Evolutionary conservation across 2,797 vertebrate species (phyloP), one percentile per base, ranked within the genome.

Genomic region (Enteromius radiatus): DNA sequence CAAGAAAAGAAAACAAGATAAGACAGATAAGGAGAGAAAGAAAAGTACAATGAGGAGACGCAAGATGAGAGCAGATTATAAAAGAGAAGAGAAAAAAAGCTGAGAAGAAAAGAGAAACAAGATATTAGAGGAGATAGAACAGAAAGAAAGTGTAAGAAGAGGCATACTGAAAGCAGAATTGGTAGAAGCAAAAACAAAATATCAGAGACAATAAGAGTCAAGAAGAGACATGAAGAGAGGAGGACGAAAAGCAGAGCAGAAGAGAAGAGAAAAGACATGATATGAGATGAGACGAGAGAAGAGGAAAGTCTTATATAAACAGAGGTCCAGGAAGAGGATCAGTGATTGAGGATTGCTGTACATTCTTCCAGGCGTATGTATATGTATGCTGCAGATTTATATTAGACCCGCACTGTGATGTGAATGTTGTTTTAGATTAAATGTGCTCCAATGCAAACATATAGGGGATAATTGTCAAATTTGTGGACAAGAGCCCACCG

Each of bases 401-500:
- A 59, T 65, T 64, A 49, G 21, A 65, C n/a, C 31, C n/a, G 2
- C 69, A 21, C 31, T 81, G 28, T 67, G 31, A 75, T 65, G 70
- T 28, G 17, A 65, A 81, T 75, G 59, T 65, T 54, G 26, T 81
- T 74, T 74, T 74, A 81, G 70, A 81, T 65, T n/a, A 33, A 81
- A 64, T 6, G 19, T 14, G 5, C 41, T 74, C 56, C 59, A 64
- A 7, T 52, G 69, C 80, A 81, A 81, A 75, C 59, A 75, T 43
- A 75, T 52, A 15, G 31, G 17, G 69, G 31, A 26, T n/a, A 64
- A 52, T 26, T 81, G 28, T 81, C 56, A 64, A 81, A 74, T 81
- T 19, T 81, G 79, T 49, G 41, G 56, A 73, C 8, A 28, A 47
- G 63, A 73, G 56, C 19, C 3, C 28, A 17, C 26, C 64, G 21